phyloP scores from a whole-genome alignment of 2,113 vertebrate genomes.

The Sardina pilchardus region DNA sequence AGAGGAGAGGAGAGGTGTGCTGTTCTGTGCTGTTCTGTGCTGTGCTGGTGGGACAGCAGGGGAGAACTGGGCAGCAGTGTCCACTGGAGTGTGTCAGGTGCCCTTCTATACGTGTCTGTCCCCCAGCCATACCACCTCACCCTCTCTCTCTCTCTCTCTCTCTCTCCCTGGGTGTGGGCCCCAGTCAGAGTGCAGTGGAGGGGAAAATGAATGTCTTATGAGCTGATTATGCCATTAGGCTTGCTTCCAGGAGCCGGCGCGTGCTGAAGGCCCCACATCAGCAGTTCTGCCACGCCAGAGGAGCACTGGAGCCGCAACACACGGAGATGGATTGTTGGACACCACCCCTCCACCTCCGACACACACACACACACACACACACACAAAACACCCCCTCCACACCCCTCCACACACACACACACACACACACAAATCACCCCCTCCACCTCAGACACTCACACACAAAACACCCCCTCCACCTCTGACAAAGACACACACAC shows the following conservation, averaged over 20 bases:
- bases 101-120: not conserved
- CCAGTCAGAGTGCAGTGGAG: conserved; percentile 52
- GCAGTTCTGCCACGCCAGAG: not conserved
- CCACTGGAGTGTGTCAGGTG: not conserved
- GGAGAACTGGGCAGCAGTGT: not conserved
- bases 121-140: not conserved
- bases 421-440: not conserved
- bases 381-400: not conserved
- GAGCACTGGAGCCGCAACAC: not conserved
- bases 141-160: not conserved
- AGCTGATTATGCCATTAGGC: conserved; percentile 30
- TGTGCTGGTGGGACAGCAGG: not conserved
- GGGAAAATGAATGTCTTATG: conserved; percentile 59
- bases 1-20: not conserved
- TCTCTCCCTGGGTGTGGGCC: not conserved
- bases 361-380: conserved; percentile 1
- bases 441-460: not conserved
- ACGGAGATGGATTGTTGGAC: not conserved
- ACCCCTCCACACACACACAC: conserved; percentile 7
- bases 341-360: not conserved
- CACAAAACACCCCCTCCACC: not conserved
- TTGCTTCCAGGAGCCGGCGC: conserved; percentile 23
- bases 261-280: conserved; percentile 13
- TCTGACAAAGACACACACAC: not conserved
- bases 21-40: no score